Percentiles rank a stretch among this genome's conserved stretches.
Evolutionary conservation across 37 sponge, comb jelly and placozoan species (phyloP).

Genomic region (Haliclona indistincta): DNA sequence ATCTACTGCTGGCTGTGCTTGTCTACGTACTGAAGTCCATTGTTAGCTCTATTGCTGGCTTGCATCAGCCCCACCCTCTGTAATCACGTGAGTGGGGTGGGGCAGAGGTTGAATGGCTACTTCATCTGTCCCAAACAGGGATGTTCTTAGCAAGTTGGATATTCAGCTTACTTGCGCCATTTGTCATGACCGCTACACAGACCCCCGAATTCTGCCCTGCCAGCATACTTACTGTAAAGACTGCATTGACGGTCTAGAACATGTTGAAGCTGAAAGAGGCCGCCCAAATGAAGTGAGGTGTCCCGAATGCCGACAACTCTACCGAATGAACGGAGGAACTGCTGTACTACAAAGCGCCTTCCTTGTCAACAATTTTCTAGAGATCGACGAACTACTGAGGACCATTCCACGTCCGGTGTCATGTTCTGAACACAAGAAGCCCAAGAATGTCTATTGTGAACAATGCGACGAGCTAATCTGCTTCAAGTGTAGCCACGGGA

Average conservation of each 20-base stretch:
- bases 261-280: too few species aligned
- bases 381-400: not conserved
- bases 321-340: not conserved
- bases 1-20: too few species aligned
- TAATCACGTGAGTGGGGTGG: too few species aligned
- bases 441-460: slow-evolving; percentile 39
- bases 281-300: not conserved
- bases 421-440: not conserved
- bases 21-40: too few species aligned
- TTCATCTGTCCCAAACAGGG: too few species aligned
- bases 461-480: slow-evolving; percentile 42
- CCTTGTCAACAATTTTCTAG: slow-evolving; percentile 5
- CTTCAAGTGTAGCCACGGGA: slow-evolving; percentile 15
- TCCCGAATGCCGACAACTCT: not conserved
- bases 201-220: not conserved
- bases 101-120: too few species aligned
- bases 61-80: too few species aligned
- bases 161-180: not conserved
- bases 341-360: not conserved
- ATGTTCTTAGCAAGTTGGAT: too few species aligned
- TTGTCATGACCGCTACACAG: not conserved
- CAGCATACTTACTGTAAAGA: not conserved
- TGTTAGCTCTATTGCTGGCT: too few species aligned
- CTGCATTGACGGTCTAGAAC: not conserved
- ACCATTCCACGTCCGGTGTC: too few species aligned